phyloP scores from a whole-genome alignment of 2,797 vertebrate genomes.

The Rousettus madagascariensis region DNA sequence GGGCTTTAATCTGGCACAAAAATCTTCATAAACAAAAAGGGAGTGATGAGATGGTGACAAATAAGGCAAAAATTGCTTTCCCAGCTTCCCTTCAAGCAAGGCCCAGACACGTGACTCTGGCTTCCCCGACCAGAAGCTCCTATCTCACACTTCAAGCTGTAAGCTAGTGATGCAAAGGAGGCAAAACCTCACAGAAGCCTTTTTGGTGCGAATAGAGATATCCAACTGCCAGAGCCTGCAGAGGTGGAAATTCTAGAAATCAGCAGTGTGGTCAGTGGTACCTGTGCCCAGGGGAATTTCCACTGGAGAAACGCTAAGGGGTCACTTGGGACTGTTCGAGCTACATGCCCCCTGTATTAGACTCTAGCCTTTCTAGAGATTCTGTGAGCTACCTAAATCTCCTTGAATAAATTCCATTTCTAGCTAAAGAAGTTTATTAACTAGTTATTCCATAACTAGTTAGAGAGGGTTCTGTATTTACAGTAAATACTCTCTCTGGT shows the following conservation, averaged over 20 bases:
- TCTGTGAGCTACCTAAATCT: neutral
- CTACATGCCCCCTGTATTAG: fast-evolving
- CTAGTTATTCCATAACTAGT: neutral
- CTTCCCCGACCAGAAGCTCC: neutral
- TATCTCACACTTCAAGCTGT: neutral
- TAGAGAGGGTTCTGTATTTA: neutral
- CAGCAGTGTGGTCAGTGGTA: neutral
- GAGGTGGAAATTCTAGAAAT: neutral
- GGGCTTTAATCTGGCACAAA: neutral
- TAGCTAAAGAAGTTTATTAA: neutral
- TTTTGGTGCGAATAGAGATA: neutral
- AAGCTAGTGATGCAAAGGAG: neutral
- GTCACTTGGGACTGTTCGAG: neutral
- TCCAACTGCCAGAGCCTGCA: neutral
- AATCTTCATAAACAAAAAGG: neutral
- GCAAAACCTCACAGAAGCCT: neutral
- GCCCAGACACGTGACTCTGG: too few species aligned
- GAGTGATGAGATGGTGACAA: neutral
- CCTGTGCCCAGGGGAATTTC: neutral
- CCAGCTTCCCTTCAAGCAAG: neutral
- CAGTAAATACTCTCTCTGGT: neutral
- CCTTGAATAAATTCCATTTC: neutral
- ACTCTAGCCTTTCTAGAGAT: neutral
- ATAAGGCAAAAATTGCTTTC: neutral
- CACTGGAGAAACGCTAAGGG: neutral